phyloP scores from a whole-genome alignment of 2,888 invertebrate species.

The Nomada goodeniana region DNA sequence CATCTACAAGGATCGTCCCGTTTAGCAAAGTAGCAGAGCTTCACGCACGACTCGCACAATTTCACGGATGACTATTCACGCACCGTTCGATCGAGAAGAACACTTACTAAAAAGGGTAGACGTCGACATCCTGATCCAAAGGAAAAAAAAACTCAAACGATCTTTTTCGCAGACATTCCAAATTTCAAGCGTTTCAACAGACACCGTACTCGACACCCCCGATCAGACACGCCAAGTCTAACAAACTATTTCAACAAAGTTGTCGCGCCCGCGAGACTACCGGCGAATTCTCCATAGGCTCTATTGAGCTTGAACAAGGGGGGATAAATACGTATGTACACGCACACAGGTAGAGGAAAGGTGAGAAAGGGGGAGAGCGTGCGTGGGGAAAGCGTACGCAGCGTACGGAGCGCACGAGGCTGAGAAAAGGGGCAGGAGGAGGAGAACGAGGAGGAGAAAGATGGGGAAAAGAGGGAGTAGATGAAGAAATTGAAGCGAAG shows the following conservation, averaged over 20 bases:
- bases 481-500: constrained; percentile 24
- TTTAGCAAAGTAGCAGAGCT: background rate
- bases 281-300: constrained; percentile 63
- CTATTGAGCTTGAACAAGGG: constrained; percentile 35
- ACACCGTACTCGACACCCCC: constrained; percentile 48
- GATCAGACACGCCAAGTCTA: constrained; percentile 48
- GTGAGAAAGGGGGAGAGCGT: constrained; percentile 13
- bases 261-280: constrained; percentile 48
- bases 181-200: constrained; percentile 59
- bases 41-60: background rate
- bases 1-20: too few species aligned
- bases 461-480: constrained; percentile 5
- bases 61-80: background rate
- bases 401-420: background rate
- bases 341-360: constrained; percentile 4
- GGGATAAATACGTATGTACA: constrained; percentile 7
- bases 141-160: constrained; percentile 44
- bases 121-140: constrained; percentile 70
- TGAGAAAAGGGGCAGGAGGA: constrained; percentile 4
- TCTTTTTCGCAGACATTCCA: constrained; percentile 68
- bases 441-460: constrained; percentile 22
- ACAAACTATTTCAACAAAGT: constrained; percentile 58
- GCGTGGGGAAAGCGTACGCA: background rate
- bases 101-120: constrained; percentile 72
- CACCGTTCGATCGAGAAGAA: background rate